Evolutionary conservation across 2,113 vertebrate species (phyloP), one percentile per base, ranked within the genome.

Genomic region (Centropus bengalensis): DNA sequence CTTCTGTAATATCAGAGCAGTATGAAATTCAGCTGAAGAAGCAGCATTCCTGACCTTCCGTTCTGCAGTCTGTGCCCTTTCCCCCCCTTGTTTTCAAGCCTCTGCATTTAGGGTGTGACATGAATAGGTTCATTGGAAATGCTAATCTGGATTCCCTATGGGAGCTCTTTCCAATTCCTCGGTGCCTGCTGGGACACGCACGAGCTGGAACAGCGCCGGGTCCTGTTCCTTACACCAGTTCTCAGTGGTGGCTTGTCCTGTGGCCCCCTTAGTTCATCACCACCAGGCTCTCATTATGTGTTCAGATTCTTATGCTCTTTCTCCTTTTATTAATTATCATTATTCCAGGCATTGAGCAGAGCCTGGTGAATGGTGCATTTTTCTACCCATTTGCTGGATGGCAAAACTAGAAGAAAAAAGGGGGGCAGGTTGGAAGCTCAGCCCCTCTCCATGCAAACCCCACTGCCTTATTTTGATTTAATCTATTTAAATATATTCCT

Each of bases 381-480:
- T 92, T 56, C 83, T 69, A 30, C 68, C 88, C 22, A 2, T 81
- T 75, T 84, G 36, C 69, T 78, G 32, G 55, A 54, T 86, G 83
- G 62, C 8, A 84, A 66, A 92, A 64, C 55, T 23, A 26, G 17
- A n/a, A 55, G 63, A 20, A 14, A 45, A n/a, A 32, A 8, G 7
- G 8, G 51, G 13, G 13, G 51, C 23, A 4, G 27, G 47, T 47
- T 45, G 20, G 36, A 44, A 60, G 27, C 73, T 83, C 60, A 59
- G 12, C 20, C 24, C 45, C 32, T 66, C 14, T 51, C 40, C 17
- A 51, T 78, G 83, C 54, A 91, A 74, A 14, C 14, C 52, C 27
- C n/a, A 59, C 51, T 84, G 68, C 47, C 83, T 90, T 88, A 93
- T 88, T 96, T 94, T 88, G 83, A 84, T 94, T 96, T 95, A 56